Conservation (phyloP, 2,888 invertebrate species). For the Cylloceria caligata region DNA sequence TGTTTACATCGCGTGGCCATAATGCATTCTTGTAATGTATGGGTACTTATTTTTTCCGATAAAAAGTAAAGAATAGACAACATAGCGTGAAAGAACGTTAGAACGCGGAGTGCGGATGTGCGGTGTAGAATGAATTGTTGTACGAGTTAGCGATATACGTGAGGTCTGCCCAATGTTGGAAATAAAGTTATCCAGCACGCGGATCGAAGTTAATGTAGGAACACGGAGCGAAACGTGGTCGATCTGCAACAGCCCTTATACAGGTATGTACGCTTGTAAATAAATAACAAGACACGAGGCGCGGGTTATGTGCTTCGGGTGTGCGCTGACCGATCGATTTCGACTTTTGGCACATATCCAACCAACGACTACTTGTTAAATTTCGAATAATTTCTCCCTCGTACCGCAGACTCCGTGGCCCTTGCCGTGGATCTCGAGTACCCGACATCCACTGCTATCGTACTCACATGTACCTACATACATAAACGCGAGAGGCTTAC, state of each 20-base stretch:
- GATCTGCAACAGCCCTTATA: slow-evolving; percentile 60
- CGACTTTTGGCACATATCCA: slow-evolving; percentile 73
- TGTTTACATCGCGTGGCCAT: no score
- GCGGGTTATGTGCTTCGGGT: slow-evolving; percentile 69
- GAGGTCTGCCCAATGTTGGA: slow-evolving; percentile 27
- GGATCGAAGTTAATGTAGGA: slow-evolving; percentile 43
- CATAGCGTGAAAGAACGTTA: background rate
- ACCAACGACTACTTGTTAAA: slow-evolving; percentile 72
- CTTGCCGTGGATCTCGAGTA: slow-evolving; percentile 24
- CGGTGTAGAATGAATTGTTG: background rate
- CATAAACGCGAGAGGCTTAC: background rate
- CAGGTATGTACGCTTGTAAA: slow-evolving; percentile 73
- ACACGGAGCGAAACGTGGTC: slow-evolving; percentile 32
- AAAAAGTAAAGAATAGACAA: background rate
- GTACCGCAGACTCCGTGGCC: slow-evolving; percentile 8
- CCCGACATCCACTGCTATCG: slow-evolving; percentile 17
- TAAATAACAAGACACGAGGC: slow-evolving; percentile 75
- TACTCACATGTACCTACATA: slow-evolving; percentile 5
- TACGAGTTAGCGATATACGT: slow-evolving; percentile 10
- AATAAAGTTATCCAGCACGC: slow-evolving; percentile 62
- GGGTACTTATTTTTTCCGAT: background rate
- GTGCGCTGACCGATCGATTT: slow-evolving; percentile 75
- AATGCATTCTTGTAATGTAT: background rate
- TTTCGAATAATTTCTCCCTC: slow-evolving; percentile 66
- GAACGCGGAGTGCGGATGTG: background rate